Evolutionary conservation across 2,888 invertebrate species (phyloP), one percentile per base, ranked within the genome.

Genomic region (Serrognathus titanus): DNA sequence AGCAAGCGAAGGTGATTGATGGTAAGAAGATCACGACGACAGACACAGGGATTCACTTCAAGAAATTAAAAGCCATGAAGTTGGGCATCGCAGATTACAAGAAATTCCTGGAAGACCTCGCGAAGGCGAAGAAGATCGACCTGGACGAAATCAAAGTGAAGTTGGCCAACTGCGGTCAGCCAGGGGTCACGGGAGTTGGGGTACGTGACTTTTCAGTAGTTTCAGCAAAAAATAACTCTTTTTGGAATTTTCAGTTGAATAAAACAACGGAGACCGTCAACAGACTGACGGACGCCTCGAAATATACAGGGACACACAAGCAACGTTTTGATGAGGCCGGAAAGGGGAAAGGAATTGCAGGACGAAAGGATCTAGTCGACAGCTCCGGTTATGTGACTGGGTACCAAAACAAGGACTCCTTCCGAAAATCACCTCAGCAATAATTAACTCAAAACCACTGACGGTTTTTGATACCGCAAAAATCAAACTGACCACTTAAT

Each of bases 41-140:
- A 5, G 94, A 95, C 74, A 94, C 94, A 0, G 94, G 90, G 24
- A 95, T 95, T 62, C 88, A 90, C 76, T 95, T 94, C 78, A 94
- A 94, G 75, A 94, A 94, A 75, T 83, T 93, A 65, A 95, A 94
- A 84, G 87, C 84, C 47, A 80, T 86, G 74, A 93, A 93, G 75
- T 82, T 93, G 13, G 82, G 83, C 1, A 79, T 87, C 55, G 85
- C 85, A 3, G 94, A 94, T 68, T 94, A 93, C 74, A 87, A 87
- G 71, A 88, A 90, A 70, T 94, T 91, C 75, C 79, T 94, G 49
- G 94, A 93, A 0, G 94, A 92, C 64, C 78, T 95, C 65, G 89
- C 92, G 10, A 92, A 90, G 70, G 87, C 85, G 67, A 94, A 90
- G 79, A 92, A 92, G 71, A 76, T 92, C 1, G 92, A 93, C 59